A percentile compares a stretch with the other conserved stretches of the same genome.
These are phyloP conservation scores for Lottia gigantea DNA, from an alignment of 2,888 invertebrate species.

Conservation along the genomic window DNA sequence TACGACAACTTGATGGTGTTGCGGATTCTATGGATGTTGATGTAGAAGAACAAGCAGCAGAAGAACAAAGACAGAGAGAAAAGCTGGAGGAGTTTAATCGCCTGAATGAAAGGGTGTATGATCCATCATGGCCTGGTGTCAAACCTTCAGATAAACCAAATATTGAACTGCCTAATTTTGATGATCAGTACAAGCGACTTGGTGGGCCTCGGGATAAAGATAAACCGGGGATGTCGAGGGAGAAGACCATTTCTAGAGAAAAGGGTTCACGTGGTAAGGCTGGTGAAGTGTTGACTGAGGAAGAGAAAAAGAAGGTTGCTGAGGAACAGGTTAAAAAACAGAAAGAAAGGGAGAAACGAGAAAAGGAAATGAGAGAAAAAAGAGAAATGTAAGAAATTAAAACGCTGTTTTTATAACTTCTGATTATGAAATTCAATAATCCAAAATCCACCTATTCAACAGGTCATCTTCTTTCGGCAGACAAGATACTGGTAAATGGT, in stretches of 20 bases:
- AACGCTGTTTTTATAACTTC: no score
- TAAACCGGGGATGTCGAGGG: slow-evolving; percentile 35
- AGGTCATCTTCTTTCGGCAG: no score
- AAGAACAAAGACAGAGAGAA: background rate
- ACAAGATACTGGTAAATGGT: no score
- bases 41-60: background rate
- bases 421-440: no score
- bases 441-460: no score
- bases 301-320: slow-evolving; percentile 56
- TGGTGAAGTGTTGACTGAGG: slow-evolving; percentile 49
- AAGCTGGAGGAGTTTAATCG: background rate
- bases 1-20: background rate
- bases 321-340: slow-evolving; percentile 75
- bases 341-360: slow-evolving; percentile 67
- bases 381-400: background rate
- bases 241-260: background rate
- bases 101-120: background rate
- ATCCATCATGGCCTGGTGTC: background rate
- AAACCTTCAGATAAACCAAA: slow-evolving; percentile 1
- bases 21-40: background rate
- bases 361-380: slow-evolving; percentile 61
- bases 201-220: slow-evolving; percentile 39
- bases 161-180: slow-evolving; percentile 12
- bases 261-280: slow-evolving; percentile 40
- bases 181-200: slow-evolving; percentile 16